phyloP scores from a whole-genome alignment of 2,113 vertebrate genomes.

The Tachuris rubrigastra region DNA sequence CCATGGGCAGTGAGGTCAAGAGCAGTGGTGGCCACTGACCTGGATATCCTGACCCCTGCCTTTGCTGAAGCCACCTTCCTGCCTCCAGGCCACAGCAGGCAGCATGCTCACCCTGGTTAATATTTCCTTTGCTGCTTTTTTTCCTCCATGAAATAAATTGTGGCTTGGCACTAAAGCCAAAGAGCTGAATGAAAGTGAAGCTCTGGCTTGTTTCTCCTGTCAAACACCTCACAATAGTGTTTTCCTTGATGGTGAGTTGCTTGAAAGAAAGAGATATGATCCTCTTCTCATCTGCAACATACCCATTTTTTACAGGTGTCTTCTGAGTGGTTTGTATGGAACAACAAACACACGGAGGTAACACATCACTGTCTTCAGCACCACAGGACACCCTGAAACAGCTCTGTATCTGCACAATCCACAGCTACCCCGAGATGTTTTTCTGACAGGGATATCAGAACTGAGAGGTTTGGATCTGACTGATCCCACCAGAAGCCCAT shows the following conservation, averaged over 20 bases:
- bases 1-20: not conserved
- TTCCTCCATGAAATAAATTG: not conserved
- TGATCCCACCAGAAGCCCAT: not conserved
- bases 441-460: not conserved
- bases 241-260: not conserved
- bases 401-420: not conserved
- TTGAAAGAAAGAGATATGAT: not conserved
- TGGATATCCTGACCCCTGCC: not conserved
- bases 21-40: not conserved
- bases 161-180: conserved; percentile 7
- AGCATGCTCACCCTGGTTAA: not conserved
- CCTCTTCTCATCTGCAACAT: not conserved
- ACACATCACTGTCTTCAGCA: not conserved
- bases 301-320: not conserved
- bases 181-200: not conserved
- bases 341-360: not conserved
- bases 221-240: not conserved
- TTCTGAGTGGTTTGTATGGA: not conserved
- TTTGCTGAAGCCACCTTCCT: not conserved
- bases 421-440: not conserved
- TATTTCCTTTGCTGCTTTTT: not conserved
- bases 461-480: not conserved
- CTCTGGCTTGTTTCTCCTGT: conserved; percentile 34
- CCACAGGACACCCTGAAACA: not conserved
- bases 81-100: conserved; percentile 26